Evolutionary conservation across 2,113 vertebrate genomes (phyloP), one percentile per base, ranked within the genome.

Genomic region (Oryzias melastigma): DNA sequence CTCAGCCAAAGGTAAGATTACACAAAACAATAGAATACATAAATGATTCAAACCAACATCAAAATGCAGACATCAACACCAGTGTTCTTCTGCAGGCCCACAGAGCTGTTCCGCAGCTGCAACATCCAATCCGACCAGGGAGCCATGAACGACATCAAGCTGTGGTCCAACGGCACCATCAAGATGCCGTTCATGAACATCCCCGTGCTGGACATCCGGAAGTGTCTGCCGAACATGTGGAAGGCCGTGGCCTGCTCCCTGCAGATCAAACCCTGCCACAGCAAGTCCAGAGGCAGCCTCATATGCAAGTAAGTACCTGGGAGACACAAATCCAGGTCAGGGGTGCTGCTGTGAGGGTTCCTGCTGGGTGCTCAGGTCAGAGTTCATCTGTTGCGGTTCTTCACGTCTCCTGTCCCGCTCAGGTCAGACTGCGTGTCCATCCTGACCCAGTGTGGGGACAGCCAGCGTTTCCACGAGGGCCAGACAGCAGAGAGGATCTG

Each of bases 101-200:
- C 97, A 8, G 97, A 99, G 85, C 93, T 99, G 80, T 99, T 99
- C 67, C 94, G 97, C 63, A 98, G 97, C 85, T 99, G 97, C 65
- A 99, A 94, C 74, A 86, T 95, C 55, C 97, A 99, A 65, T 98
- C 97, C 12, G 97, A 99, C 85, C 97, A 97, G 87, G 97, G 97
- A 50, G 97, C 97, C 65, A 94, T 96, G 94, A 99, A 93, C 49
- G 97, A 99, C 84, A 96, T 99, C 89, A 98, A 95, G 81, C 92
- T 99, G 1, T 99, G 97, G 97, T 97, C 96, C 79, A 98, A 98
- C 35, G 97, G 97, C 15, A 97, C 92, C 14, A 99, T 99, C 83
- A 95, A 95, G 90, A 99, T 99, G 97, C 97, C 96, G 0, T 95
- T 98, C 82, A 98, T 98, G 93, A 97, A 93, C 88, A 98, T 99